Evolutionary conservation across 1,140 invertebrate species (phyloP), one percentile per base, ranked within the genome.

Genomic region (Drosophila nannoptera): DNA sequence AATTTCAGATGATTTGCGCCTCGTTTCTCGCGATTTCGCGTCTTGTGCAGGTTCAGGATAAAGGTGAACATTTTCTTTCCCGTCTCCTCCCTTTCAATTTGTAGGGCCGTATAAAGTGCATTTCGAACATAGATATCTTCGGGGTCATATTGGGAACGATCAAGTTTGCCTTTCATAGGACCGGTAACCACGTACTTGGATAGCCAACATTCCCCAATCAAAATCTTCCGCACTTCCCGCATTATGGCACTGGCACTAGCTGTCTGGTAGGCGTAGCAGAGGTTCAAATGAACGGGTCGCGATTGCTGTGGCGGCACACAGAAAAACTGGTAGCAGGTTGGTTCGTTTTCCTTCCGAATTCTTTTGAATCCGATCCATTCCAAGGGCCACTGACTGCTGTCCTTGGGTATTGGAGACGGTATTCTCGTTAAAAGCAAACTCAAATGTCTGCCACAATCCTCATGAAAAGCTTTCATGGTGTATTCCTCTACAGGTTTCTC

Each of bases 111-210:
- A 32, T 0, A 1, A 32, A 49, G 4, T 7, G 33, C 33, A 35
- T 35, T 35, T 35, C 33, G 33, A 35, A 35, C 7, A 35, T 35
- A 35, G 7, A 5, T 35, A 5, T 35, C 33, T 9, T 36, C 35
- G 7, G 35, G 3, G 11, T 7, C 11, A 36, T 36, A 36, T 7
- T 9, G 7, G 7, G 7, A 36, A 36, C 35, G 7, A 7, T 36
- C 35, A 8, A 36, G 11, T 36, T 36, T 36, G 35, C 35, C 35
- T 7, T 36, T 36, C 2, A 36, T 7, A 2, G 6, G 35, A 8
- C 35, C 35, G 11, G 2, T 36, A 8, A 52, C 7, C n/a, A 52
- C 49, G 35, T 35, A 52, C 12, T 52, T 52, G 14, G 49, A 52
- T 22, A 14, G 31, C 49, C 49, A 52, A 11, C 16, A 14, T 36